Conservation (phyloP, 2,888 invertebrate species). For the Therioaphis trifolii region DNA sequence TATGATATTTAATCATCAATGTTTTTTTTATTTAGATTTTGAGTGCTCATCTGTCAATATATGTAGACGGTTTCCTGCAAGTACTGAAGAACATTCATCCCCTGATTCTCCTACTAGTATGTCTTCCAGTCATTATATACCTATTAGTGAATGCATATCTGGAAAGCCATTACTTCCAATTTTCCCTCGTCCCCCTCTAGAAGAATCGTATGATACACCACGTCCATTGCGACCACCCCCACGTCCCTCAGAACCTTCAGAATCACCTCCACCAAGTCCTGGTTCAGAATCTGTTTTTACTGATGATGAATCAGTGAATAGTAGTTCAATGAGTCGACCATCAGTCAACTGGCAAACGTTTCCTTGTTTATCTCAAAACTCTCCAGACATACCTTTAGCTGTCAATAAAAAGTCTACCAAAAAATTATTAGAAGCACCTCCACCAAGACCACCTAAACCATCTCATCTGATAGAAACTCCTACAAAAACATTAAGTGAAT, state of each 20-base stretch:
- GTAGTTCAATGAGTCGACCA: slow-evolving; percentile 64
- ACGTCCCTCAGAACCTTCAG: slow-evolving; percentile 66
- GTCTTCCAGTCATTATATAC: slow-evolving; percentile 86
- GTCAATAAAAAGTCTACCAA: slow-evolving; percentile 63
- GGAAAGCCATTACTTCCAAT: slow-evolving; percentile 71
- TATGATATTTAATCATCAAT: slow-evolving; percentile 20
- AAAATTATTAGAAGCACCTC: slow-evolving; percentile 69
- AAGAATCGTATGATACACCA: slow-evolving; percentile 68
- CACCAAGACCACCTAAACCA: slow-evolving; percentile 83
- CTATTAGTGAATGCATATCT: slow-evolving; percentile 91
- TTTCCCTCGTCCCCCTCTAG: slow-evolving; percentile 56
- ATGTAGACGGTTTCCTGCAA: slow-evolving; percentile 56
- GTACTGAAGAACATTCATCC: slow-evolving; percentile 71
- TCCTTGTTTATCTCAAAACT: slow-evolving; percentile 73
- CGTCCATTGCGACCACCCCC: slow-evolving; percentile 67
- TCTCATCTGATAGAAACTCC: slow-evolving; percentile 71
- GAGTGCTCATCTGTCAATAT: slow-evolving; percentile 49
- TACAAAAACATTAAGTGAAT: slow-evolving; percentile 65
- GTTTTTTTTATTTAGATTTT: slow-evolving; percentile 54
- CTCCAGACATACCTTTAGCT: slow-evolving; percentile 69
- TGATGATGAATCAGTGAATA: slow-evolving; percentile 74
- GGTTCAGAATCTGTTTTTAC: slow-evolving; percentile 77
- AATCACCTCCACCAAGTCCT: slow-evolving; percentile 73
- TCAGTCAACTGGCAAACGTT: slow-evolving; percentile 71
- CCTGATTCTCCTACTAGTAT: slow-evolving; percentile 75